Evolutionary conservation across 2,888 invertebrate genomes (phyloP).

Genomic region (Drosophila mettleri): DNA sequence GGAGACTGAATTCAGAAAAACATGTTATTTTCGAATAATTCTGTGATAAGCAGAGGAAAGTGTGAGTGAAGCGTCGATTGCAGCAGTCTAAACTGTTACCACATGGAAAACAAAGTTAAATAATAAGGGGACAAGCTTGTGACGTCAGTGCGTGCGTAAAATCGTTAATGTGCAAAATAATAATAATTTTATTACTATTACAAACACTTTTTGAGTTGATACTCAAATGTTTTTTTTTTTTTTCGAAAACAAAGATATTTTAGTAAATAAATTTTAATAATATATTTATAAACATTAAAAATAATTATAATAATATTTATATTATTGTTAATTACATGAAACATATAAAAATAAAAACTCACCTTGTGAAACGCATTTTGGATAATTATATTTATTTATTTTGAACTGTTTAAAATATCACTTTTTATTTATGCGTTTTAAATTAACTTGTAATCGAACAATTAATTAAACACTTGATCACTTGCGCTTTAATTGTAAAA

Average conservation of each 20-base stretch:
- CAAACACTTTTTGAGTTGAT: background rate
- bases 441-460: slow-evolving; percentile 5
- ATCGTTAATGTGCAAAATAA: background rate
- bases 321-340: background rate
- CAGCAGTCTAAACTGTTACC: slow-evolving; percentile 30
- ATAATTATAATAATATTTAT: background rate
- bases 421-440: background rate
- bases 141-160: background rate
- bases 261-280: no score
- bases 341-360: slow-evolving; percentile 21
- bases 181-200: background rate
- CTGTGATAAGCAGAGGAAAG: slow-evolving; percentile 69
- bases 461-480: slow-evolving; percentile 40
- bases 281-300: background rate
- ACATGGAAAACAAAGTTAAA: slow-evolving; percentile 11
- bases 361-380: slow-evolving; percentile 79
- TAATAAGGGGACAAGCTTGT: background rate
- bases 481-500: slow-evolving; percentile 33
- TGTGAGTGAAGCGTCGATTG: slow-evolving; percentile 36
- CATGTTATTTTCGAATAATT: slow-evolving; percentile 72
- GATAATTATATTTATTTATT: background rate
- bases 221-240: background rate
- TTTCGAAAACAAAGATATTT: background rate
- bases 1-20: slow-evolving; percentile 61
- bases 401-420: slow-evolving; percentile 3